Evolutionary conservation across 1,140 invertebrate species (phyloP).

Genomic region (Achroia grisella): DNA sequence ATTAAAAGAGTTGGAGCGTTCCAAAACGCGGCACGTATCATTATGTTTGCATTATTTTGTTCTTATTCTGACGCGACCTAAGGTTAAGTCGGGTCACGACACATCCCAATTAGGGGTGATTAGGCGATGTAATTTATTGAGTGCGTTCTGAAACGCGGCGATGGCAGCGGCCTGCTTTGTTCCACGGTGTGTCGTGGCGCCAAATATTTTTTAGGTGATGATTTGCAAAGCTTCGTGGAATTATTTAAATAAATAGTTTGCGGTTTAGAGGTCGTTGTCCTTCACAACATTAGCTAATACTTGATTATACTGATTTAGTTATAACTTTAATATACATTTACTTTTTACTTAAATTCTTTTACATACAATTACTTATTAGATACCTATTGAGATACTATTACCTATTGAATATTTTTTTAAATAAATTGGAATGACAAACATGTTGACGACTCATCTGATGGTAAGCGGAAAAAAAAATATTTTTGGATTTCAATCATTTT

Average conservation of each 20-base stretch:
- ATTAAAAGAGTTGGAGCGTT: constrained; percentile 56
- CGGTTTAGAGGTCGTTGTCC: neutral
- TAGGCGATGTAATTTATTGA: constrained; percentile 66
- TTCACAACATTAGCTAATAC: no score
- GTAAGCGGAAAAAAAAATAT: no score
- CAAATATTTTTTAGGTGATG: constrained; percentile 39
- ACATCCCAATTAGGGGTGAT: constrained; percentile 67
- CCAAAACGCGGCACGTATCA: constrained; percentile 52
- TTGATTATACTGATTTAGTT: no score
- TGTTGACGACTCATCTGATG: no score
- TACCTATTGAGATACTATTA: no score
- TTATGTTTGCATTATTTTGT: constrained; percentile 69
- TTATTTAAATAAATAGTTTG: constrained; percentile 1
- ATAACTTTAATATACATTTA: no score
- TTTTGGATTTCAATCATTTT: no score
- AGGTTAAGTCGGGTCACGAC: constrained; percentile 69
- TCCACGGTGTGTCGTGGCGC: constrained; percentile 34
- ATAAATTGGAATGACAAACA: no score
- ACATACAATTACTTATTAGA: no score
- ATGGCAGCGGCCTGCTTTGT: constrained; percentile 41
- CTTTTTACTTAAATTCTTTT: no score
- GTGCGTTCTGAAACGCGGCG: constrained; percentile 44
- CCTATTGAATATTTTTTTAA: no score
- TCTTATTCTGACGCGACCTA: constrained; percentile 51
- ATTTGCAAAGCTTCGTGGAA: constrained; percentile 40